phyloP scores from a whole-genome alignment of 2,797 vertebrate species.

The Etheostoma nigrum region DNA sequence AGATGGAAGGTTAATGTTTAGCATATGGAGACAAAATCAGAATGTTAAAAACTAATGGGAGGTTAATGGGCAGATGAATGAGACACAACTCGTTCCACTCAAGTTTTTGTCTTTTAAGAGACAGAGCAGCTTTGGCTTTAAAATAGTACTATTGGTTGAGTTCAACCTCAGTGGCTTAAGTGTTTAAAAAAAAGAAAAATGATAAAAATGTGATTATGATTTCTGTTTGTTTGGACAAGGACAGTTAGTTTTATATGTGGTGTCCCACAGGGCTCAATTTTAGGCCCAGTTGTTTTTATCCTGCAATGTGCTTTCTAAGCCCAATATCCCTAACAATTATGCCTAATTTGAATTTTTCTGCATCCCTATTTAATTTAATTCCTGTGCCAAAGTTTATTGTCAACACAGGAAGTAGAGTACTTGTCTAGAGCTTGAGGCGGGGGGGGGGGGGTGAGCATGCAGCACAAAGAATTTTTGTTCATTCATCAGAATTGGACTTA shows the following conservation, averaged over 20 bases:
- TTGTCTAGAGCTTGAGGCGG: no score
- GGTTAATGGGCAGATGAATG: constrained; percentile 31
- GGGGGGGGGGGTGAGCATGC: no score
- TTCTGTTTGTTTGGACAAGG: background rate
- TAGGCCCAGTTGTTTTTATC: constrained; percentile 10
- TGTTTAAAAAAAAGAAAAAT: background rate
- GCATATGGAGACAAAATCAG: constrained; percentile 64
- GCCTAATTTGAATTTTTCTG: rapidly evolving
- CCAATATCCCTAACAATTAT: background rate
- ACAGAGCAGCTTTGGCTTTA: constrained; percentile 5
- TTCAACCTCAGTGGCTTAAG: background rate
- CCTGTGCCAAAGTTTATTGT: background rate
- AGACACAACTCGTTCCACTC: constrained; percentile 18
- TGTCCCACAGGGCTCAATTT: constrained; percentile 19
- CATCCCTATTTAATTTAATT: background rate
- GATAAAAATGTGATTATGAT: no score
- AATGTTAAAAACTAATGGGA: constrained; percentile 41
- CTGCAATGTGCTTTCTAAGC: background rate
- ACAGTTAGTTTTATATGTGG: constrained; percentile 10
- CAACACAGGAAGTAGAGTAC: background rate
- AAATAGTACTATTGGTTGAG: background rate
- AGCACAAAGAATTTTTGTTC: no score
- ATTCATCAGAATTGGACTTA: background rate
- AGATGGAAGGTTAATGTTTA: constrained; percentile 48
- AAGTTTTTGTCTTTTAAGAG: background rate